phyloP scores from a whole-genome alignment of 2,113 vertebrate species.

The Passer montanus region DNA sequence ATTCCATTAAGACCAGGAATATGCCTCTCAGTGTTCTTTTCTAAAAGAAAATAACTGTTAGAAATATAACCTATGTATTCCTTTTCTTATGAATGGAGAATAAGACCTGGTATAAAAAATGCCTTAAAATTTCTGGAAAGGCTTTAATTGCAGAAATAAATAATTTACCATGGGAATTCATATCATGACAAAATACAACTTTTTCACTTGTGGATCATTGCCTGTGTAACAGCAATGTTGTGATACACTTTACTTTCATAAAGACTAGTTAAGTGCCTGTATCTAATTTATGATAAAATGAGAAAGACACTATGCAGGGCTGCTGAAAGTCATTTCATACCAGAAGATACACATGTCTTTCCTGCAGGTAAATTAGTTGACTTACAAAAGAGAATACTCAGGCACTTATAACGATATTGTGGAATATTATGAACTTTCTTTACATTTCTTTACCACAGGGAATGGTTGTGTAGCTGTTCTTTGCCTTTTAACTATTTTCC shows the following conservation, averaged over 20 bases:
- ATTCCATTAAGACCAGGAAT: neutral
- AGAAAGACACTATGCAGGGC: neutral
- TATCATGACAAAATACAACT: neutral
- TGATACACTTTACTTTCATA: neutral
- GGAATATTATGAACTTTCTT: neutral
- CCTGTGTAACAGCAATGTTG: neutral
- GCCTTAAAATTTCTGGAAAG: neutral
- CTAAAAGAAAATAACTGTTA: neutral
- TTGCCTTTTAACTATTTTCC: neutral
- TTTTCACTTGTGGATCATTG: neutral
- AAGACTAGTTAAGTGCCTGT: neutral
- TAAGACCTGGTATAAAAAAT: neutral
- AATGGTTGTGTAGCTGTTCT: neutral
- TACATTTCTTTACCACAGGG: neutral
- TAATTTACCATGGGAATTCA: neutral
- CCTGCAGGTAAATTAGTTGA: neutral
- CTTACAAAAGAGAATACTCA: neutral
- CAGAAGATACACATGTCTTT: neutral
- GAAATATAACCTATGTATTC: neutral
- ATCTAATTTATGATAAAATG: neutral
- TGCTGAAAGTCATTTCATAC: slow-evolving; percentile 46
- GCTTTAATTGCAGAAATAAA: neutral
- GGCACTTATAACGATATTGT: neutral
- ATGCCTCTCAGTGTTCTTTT: neutral
- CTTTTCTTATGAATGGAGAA: neutral